Base-by-base conservation (phyloP, 2,113 vertebrate genomes). In the Nyctibius bracteatus region DNA sequence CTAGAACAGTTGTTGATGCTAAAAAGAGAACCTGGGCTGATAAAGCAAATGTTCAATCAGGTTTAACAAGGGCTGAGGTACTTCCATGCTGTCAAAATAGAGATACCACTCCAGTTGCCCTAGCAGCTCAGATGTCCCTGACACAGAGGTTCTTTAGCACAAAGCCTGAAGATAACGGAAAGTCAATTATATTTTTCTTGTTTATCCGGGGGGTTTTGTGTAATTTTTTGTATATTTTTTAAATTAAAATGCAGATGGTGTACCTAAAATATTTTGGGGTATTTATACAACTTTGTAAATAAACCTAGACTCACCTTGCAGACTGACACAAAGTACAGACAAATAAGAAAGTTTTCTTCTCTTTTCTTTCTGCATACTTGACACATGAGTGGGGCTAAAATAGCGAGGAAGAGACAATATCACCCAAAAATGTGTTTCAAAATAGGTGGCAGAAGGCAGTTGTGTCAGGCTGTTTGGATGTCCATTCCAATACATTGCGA, bases 181-280 rank as follows among this genome's bases (percentile, higher is more conserved):
- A 83, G 30, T 3, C 39, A 75, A 25, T 8, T 67, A 12, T 5
- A 14, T n/a, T 49, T 74, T 30, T 41, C 24, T 55, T 77, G n/a
- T 30, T 66, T 62, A 17, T 4, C 0, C 6, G 5, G 11, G 2
- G 2, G 6, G 3, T 33, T 33, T n/a, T 25, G 41, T 14, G 41
- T 43, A 43, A 43, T 43, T 43, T 43, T 43, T 43, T 43, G 14
- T 14, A 21, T 41, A 5, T n/a, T 67, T 83, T 86, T 43, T 2
- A 3, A 61, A 79, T 67, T 55, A 51, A 63, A 86, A 86, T 62
- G 31, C 10, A 84, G 39, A 41, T 14, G 3, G 6, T 5, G 2
- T 71, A 55, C 14, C 24, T 54, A 41, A 81, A 82, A 67, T 13
- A 35, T 63, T 67, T 55, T 18, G 0, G 0, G 8, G 3, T 62